These are phyloP conservation scores for Microtus montanus DNA, from an alignment of 2,113 vertebrate genomes.

Conservation along the genomic window DNA sequence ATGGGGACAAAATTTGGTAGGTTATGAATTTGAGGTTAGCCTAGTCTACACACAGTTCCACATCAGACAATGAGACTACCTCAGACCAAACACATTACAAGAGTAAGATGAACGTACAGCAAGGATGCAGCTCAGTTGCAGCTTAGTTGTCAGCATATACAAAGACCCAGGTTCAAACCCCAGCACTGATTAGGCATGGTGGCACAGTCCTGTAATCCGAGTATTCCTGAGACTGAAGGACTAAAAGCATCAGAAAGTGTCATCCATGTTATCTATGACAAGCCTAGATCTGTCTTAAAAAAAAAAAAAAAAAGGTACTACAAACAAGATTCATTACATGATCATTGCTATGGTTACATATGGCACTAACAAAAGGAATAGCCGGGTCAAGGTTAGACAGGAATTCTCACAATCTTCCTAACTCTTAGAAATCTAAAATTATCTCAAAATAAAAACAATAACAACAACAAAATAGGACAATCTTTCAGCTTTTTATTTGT, in stretches of 20 bases:
- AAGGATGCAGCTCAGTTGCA: background rate
- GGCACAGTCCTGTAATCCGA: background rate
- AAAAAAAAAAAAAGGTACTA: background rate
- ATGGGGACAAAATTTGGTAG: background rate
- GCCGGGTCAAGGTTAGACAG: background rate
- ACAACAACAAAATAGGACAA: conserved; percentile 27
- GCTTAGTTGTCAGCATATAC: background rate
- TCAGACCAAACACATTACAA: background rate
- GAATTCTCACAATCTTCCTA: conserved; percentile 12
- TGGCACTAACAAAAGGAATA: conserved; percentile 14
- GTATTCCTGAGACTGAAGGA: background rate
- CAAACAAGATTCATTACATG: background rate
- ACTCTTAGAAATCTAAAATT: conserved; percentile 15
- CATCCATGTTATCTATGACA: background rate
- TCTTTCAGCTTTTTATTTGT: conserved; percentile 50
- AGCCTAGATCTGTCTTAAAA: background rate
- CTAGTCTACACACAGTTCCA: background rate
- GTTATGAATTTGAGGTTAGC: background rate
- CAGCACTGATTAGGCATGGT: background rate
- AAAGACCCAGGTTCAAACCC: background rate
- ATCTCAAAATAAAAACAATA: conserved; percentile 24
- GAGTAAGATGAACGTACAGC: background rate
- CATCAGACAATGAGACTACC: background rate
- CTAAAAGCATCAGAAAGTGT: background rate
- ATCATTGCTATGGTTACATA: background rate